Conservation (phyloP, 2,797 vertebrate species). For the Tadarida brasiliensis region DNA sequence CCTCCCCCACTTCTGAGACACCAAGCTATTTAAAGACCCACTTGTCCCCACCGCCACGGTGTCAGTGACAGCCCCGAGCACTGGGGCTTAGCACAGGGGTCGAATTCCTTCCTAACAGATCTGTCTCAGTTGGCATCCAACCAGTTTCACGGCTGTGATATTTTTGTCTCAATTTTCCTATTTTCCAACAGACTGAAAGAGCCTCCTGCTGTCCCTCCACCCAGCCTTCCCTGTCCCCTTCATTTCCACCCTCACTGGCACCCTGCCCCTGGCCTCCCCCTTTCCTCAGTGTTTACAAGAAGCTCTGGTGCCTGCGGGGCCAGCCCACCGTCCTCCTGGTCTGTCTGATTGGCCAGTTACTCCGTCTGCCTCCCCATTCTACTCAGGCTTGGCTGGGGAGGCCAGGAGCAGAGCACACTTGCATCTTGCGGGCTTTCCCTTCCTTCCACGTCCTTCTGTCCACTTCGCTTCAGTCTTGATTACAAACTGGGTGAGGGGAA, state of each 20-base stretch:
- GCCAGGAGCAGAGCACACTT: neutral
- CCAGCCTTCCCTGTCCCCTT: neutral
- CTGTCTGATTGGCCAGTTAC: neutral
- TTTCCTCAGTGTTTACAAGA: neutral
- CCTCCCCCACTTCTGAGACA: conserved; percentile 80
- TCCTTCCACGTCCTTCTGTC: neutral
- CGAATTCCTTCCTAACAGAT: conserved; percentile 82
- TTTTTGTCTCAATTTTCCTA: conserved; percentile 77
- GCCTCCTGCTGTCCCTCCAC: conserved; percentile 19
- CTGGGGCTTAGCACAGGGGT: conserved; percentile 79
- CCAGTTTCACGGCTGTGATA: conserved; percentile 75
- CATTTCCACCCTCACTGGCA: neutral
- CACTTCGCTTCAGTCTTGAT: neutral
- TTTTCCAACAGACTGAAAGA: conserved; percentile 74
- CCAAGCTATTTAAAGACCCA: conserved; percentile 82
- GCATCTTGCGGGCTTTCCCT: neutral
- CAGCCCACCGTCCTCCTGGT: neutral
- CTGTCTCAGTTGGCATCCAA: conserved; percentile 72
- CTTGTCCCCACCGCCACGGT: conserved; percentile 76
- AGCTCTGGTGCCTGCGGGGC: neutral
- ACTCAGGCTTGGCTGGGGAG: neutral
- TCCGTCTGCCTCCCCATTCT: neutral
- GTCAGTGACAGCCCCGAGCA: conserved; percentile 78
- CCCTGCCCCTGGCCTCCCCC: neutral
- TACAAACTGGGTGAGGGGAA: neutral